phyloP scores from a whole-genome alignment of 2,797 vertebrate species.

The Danio tinwini region DNA sequence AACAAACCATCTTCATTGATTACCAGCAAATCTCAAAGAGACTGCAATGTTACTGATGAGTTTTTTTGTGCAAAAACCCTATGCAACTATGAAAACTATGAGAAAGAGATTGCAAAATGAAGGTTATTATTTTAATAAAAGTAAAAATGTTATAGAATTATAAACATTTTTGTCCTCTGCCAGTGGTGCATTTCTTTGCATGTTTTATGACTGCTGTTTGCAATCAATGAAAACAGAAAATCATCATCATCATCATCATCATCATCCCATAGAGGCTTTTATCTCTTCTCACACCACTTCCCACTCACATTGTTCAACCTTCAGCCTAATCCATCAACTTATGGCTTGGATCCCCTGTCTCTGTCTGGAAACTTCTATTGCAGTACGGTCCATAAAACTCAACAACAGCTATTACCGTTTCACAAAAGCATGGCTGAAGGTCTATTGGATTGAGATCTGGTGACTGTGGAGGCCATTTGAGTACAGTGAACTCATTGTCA shows the following conservation, averaged over 20 bases:
- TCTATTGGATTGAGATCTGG: not conserved
- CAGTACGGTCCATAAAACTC: slow-evolving; percentile 26
- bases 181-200: not conserved
- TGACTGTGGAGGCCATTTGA: too few relatives aligned
- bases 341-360: slow-evolving; percentile 8
- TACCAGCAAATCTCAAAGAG: too few relatives aligned
- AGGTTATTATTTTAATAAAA: too few relatives aligned
- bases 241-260: slow-evolving; percentile 8
- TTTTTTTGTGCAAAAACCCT: too few relatives aligned
- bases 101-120: too few relatives aligned
- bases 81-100: too few relatives aligned
- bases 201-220: not conserved
- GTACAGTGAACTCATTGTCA: too few relatives aligned
- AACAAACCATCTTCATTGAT: too few relatives aligned
- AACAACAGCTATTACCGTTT: slow-evolving; percentile 34
- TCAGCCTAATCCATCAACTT: slow-evolving; percentile 47
- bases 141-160: too few relatives aligned
- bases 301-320: slow-evolving; percentile 42
- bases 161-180: not conserved
- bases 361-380: slow-evolving; percentile 21
- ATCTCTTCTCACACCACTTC: slow-evolving; percentile 34
- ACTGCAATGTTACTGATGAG: too few relatives aligned
- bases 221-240: slow-evolving; percentile 39
- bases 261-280: slow-evolving; percentile 43
- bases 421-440: slow-evolving; percentile 27